Evolutionary conservation across 2,797 vertebrate species (phyloP), one percentile per base, ranked within the genome.

Genomic region (Semaprochilodus insignis): DNA sequence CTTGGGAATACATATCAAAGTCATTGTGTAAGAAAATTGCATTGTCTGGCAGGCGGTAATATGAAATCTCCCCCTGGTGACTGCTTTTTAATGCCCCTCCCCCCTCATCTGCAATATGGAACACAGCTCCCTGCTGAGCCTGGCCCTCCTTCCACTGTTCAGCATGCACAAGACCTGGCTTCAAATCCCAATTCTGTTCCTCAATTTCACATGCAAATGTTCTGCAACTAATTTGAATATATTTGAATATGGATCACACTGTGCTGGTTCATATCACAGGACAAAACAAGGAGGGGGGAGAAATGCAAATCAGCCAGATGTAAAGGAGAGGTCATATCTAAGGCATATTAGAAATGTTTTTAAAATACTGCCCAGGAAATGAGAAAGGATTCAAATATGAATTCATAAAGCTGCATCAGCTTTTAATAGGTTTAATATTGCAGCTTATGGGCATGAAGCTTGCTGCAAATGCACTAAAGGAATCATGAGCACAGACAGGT

Each of bases 161-260:
- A 93, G 91, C 91, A 93, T 93, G 92, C 93, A 91, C 85, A 87
- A 83, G 89, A 93, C 92, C 92, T 90, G 91, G 87, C 93, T 92
- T 88, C 92, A 91, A 93, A 93, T 93, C 89, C 83, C 80, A 81
- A 82, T 74, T 82, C 85, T 77, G 81, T 80, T 87, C 78, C 88
- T 93, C 91, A 94, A 94, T 95, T 95, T 92, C 88, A 92, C 88
- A 95, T 95, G 94, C 93, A 94, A 94, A 94, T 94, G 86, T 65
- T 67, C 85, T 85, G 88, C 85, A 86, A 84, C 91, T 94, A 89
- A 94, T 95, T 94, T 94, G 90, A 94, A 94, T 94, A 95, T 88
- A 93, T 94, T 94, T 94, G 93, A 94, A 95, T 94, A 94, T 95
- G 94, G 92, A 94, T 93, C 91, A 92, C 93, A 92, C 91, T 90